phyloP scores from a whole-genome alignment of 1,140 invertebrate genomes.

The Andricus grossulariae region DNA sequence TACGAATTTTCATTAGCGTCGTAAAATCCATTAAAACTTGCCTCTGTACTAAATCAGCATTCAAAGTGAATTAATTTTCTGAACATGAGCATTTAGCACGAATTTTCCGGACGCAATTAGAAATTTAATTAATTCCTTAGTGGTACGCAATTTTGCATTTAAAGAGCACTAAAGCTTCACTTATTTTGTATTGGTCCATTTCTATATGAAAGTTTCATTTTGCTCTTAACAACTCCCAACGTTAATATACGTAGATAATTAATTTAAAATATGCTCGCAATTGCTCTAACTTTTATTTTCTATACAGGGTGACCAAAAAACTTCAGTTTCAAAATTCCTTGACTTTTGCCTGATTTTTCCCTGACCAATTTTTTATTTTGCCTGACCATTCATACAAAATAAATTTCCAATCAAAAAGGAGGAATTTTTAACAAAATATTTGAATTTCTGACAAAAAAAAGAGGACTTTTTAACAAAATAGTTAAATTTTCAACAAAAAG shows the following conservation, averaged over 20 bases:
- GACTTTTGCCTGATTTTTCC: no score
- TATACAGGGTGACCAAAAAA: neutral
- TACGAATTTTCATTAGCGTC: conserved; percentile 27
- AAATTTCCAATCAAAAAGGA: no score
- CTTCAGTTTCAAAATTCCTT: no score
- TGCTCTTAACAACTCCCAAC: neutral
- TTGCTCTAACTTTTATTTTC: conserved; percentile 17
- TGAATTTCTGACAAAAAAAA: no score
- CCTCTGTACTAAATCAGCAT: conserved; percentile 8
- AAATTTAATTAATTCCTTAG: conserved; percentile 29
- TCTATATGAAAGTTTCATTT: conserved; percentile 16
- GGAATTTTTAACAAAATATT: no score
- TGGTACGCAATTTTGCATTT: conserved; percentile 15
- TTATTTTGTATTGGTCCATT: conserved; percentile 28
- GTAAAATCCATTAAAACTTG: conserved; percentile 28
- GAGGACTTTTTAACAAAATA: no score
- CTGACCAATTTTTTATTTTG: no score
- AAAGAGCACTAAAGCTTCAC: conserved; percentile 25
- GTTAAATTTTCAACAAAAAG: no score
- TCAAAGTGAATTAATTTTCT: conserved; percentile 25
- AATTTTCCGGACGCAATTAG: conserved; percentile 29
- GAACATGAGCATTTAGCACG: conserved; percentile 17
- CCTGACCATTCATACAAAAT: no score
- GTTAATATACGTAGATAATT: conserved; percentile 2
- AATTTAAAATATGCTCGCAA: conserved; percentile 21